These are phyloP conservation scores for Nothocercus nigrocapillus DNA, from an alignment of 2,113 vertebrate species.

Conservation along the genomic window DNA sequence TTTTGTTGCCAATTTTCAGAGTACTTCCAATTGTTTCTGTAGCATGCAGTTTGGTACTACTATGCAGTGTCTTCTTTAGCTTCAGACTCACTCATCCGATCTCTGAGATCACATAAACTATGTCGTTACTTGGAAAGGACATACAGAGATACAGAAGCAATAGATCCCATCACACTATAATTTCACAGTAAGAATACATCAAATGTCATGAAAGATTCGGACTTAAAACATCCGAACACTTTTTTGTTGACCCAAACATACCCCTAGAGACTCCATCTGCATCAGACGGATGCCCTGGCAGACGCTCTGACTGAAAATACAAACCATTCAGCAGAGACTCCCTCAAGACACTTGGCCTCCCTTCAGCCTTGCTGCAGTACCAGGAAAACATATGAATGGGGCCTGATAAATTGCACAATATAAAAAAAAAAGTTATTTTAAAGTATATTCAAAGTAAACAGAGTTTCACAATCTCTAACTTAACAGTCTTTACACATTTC, in stretches of 20 bases:
- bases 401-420: slow-evolving; percentile 15
- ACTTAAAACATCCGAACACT: slow-evolving; percentile 52
- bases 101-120: background rate
- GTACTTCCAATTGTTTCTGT: background rate
- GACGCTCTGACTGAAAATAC: slow-evolving; percentile 4
- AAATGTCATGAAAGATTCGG: slow-evolving; percentile 36
- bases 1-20: background rate
- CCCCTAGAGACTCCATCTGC: background rate
- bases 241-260: background rate
- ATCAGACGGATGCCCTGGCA: background rate
- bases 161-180: background rate
- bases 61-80: background rate
- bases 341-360: slow-evolving; percentile 1
- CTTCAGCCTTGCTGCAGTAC: background rate
- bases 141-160: slow-evolving; percentile 31
- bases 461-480: background rate
- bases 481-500: background rate
- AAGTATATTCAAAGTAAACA: background rate
- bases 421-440: background rate
- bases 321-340: background rate
- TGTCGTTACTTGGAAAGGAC: background rate
- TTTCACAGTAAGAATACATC: slow-evolving; percentile 60
- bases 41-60: background rate
- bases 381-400: background rate
- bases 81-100: background rate